Percentiles rank a stretch among this genome's conserved stretches.
Conservation (phyloP, 2,113 vertebrate species). For the Pterocles burchelli region DNA sequence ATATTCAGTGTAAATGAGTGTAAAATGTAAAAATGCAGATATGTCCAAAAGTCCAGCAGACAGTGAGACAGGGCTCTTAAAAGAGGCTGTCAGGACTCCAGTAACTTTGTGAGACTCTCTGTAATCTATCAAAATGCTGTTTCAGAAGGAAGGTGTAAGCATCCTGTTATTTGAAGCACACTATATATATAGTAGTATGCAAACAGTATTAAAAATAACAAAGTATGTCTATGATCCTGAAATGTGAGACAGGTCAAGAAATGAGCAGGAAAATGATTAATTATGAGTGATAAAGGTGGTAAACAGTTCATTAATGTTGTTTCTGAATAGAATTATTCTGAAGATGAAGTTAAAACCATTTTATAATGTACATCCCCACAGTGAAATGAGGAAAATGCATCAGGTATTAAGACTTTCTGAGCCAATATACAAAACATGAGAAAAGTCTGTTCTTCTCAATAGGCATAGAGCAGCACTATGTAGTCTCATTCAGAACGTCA, state of each 20-base stretch:
- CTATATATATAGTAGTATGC: neutral
- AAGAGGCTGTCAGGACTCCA: neutral
- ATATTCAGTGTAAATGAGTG: neutral
- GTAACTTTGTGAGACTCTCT: neutral
- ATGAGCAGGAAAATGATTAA: neutral
- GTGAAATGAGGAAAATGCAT: neutral
- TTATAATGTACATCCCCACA: neutral
- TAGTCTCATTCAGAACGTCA: neutral
- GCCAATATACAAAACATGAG: neutral
- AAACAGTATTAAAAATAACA: neutral
- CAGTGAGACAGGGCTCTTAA: neutral
- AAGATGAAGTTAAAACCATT: slow-evolving; percentile 2
- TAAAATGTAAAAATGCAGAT: neutral
- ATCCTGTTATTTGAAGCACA: neutral
- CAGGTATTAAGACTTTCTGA: slow-evolving; percentile 24
- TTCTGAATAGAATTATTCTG: slow-evolving; percentile 35
- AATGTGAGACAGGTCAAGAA: neutral
- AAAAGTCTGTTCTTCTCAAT: neutral
- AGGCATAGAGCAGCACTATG: slow-evolving; percentile 5
- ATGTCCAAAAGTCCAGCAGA: neutral
- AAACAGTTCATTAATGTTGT: neutral
- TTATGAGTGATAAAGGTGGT: neutral
- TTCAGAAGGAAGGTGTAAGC: neutral
- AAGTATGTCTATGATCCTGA: neutral
- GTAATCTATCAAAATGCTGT: neutral